Conservation (phyloP, 2,113 vertebrate genomes). For the Blennius ocellaris region DNA sequence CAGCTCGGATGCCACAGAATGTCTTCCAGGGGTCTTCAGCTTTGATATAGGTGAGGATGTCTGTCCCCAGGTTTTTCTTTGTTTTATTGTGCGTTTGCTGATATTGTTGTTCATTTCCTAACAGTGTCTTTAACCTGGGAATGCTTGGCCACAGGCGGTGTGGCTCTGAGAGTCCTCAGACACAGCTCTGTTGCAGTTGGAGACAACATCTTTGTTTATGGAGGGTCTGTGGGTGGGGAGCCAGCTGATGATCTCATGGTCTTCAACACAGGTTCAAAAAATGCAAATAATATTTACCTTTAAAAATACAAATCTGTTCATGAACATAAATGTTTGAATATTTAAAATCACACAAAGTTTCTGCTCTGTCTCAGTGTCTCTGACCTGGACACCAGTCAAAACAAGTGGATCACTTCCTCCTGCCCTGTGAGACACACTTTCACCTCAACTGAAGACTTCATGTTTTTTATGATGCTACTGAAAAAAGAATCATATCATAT, state of each 20-base stretch:
- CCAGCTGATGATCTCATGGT: constrained; percentile 73
- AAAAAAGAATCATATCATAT: too few relatives aligned
- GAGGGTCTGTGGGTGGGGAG: constrained; percentile 58
- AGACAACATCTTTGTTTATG: constrained; percentile 80
- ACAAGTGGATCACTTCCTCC: constrained; percentile 69
- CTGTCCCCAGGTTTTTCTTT: background rate
- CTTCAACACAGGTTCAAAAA: constrained; percentile 79
- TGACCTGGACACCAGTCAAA: constrained; percentile 83
- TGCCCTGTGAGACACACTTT: constrained; percentile 71
- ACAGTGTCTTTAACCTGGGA: constrained; percentile 79
- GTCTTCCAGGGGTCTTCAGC: constrained; percentile 77
- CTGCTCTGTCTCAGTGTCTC: constrained; percentile 72
- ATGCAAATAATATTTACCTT: background rate
- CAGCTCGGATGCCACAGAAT: constrained; percentile 63
- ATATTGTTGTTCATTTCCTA: background rate
- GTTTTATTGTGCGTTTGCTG: background rate
- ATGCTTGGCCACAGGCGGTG: constrained; percentile 56
- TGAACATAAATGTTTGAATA: too few relatives aligned
- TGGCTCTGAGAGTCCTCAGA: constrained; percentile 65
- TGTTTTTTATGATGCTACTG: background rate
- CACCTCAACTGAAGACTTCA: too few relatives aligned
- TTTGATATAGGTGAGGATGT: constrained; percentile 79
- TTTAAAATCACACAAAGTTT: background rate
- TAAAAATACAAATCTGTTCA: background rate
- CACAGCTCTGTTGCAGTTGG: constrained; percentile 70